Percentiles rank a stretch among this genome's conserved stretches.
These are phyloP conservation scores for Caenorhabditis doughertyi DNA, from an alignment of 2,888 invertebrate species.

Conservation along the genomic window DNA sequence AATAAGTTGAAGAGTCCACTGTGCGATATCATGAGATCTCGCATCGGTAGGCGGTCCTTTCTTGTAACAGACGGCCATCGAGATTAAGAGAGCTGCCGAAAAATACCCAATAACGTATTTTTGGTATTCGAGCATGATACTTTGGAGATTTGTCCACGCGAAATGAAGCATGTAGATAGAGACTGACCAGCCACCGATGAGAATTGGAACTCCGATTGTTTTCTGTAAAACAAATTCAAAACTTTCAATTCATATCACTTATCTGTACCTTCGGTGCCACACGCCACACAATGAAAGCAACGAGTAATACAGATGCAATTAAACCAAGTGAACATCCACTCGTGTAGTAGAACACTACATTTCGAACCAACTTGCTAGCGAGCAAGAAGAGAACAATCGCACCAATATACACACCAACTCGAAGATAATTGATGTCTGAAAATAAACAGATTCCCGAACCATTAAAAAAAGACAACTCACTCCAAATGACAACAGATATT, in stretches of 20 bases:
- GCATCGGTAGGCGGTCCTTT: conserved; percentile 92
- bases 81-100: conserved; percentile 80
- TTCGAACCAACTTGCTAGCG: conserved; percentile 83
- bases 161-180: conserved; percentile 82
- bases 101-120: conserved; percentile 83
- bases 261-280: conserved; percentile 74
- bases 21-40: conserved; percentile 91
- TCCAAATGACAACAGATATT: conserved; percentile 79
- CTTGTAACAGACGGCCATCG: conserved; percentile 91
- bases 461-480: conserved; percentile 51
- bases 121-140: conserved; percentile 82
- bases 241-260: too few species aligned
- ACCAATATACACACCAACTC: conserved; percentile 76
- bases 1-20: conserved; percentile 91
- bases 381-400: conserved; percentile 83
- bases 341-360: conserved; percentile 83
- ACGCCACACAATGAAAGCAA: conserved; percentile 82
- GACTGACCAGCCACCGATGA: conserved; percentile 83
- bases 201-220: conserved; percentile 81
- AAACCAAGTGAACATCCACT: conserved; percentile 83
- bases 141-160: conserved; percentile 80
- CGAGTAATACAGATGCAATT: conserved; percentile 83
- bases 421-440: conserved; percentile 83
- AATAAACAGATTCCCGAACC: neutral
- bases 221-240: too few species aligned